Percentiles rank a stretch among this genome's conserved stretches.
Evolutionary conservation across 2,797 vertebrate species (phyloP).

Genomic region (Paguma larvata): DNA sequence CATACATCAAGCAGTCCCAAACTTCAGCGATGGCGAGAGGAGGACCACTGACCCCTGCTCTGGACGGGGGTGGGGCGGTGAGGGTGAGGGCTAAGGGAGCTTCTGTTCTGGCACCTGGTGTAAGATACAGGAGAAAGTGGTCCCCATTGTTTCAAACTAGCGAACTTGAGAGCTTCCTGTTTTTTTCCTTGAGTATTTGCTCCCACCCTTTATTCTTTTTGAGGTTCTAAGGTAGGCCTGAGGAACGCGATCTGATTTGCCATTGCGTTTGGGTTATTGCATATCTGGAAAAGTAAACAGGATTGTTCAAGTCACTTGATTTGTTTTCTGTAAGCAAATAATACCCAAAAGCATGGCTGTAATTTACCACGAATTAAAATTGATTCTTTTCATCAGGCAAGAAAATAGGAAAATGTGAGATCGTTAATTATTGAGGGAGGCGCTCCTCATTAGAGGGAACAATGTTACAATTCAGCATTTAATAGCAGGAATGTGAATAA

Average conservation of each 20-base stretch:
- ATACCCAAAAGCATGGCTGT: conserved; percentile 90
- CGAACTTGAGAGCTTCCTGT: background rate
- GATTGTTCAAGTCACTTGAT: conserved; percentile 85
- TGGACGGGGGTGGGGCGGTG: fast-evolving
- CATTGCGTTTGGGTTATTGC: conserved; percentile 78
- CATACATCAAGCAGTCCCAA: background rate
- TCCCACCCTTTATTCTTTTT: background rate
- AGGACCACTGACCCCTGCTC: background rate
- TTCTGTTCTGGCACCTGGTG: background rate
- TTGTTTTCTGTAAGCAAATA: conserved; percentile 89
- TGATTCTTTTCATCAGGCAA: conserved; percentile 92
- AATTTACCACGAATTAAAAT: conserved; percentile 92
- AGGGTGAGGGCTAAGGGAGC: background rate
- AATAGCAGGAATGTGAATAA: conserved; percentile 87
- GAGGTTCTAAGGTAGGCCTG: background rate
- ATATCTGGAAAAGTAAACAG: conserved; percentile 86
- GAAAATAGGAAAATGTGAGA: conserved; percentile 91
- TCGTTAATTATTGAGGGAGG: conserved; percentile 92
- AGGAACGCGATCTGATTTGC: conserved; percentile 78
- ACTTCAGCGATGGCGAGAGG: background rate
- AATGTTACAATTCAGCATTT: conserved; percentile 89
- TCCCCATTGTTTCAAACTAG: background rate
- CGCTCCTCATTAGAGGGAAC: conserved; percentile 90
- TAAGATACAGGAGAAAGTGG: background rate
- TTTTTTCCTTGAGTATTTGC: background rate